A percentile compares a stretch with the other conserved stretches of the same genome.
Evolutionary conservation across 2,797 vertebrate species (phyloP).

Genomic region (Acipenser transmontanus): DNA sequence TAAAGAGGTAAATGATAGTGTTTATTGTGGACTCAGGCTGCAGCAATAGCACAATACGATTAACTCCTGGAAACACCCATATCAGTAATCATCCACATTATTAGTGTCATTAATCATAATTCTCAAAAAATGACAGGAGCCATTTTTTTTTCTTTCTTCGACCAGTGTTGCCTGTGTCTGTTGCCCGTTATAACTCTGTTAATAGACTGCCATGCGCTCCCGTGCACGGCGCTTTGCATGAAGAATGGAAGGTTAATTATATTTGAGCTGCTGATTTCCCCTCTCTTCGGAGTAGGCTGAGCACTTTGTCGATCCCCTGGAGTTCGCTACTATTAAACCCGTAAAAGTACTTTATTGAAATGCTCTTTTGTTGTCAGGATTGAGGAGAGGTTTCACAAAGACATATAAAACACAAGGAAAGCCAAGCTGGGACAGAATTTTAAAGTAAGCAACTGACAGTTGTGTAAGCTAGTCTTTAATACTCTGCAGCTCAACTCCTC

Average conservation of each 20-base stretch:
- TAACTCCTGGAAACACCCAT: slow-evolving; percentile 74
- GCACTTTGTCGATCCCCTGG: slow-evolving; percentile 60
- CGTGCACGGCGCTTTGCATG: slow-evolving; percentile 70
- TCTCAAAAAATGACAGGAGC: slow-evolving; percentile 73
- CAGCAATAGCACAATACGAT: slow-evolving; percentile 66
- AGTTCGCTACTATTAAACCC: slow-evolving; percentile 61
- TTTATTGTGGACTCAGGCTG: slow-evolving; percentile 81
- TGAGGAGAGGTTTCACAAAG: slow-evolving; percentile 56
- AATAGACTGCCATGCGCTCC: slow-evolving; percentile 63
- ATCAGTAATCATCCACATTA: slow-evolving; percentile 82
- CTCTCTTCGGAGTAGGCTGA: slow-evolving; percentile 67
- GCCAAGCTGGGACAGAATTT: no score
- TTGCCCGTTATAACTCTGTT: slow-evolving; percentile 72
- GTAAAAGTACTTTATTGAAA: slow-evolving; percentile 72
- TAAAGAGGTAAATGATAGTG: slow-evolving; percentile 83
- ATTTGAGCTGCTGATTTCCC: slow-evolving; percentile 77
- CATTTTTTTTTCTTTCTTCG: slow-evolving; percentile 46
- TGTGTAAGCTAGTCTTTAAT: no score
- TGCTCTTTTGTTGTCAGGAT: slow-evolving; percentile 67
- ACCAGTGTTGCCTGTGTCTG: slow-evolving; percentile 53
- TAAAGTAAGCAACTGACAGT: no score
- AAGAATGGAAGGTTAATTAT: slow-evolving; percentile 96
- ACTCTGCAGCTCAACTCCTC: no score
- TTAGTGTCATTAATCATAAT: slow-evolving; percentile 87
- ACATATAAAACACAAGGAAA: slow-evolving; percentile 32